Evolutionary conservation across 2,888 invertebrate species (phyloP), one percentile per base, ranked within the genome.

Genomic region (Morpho deidamia): DNA sequence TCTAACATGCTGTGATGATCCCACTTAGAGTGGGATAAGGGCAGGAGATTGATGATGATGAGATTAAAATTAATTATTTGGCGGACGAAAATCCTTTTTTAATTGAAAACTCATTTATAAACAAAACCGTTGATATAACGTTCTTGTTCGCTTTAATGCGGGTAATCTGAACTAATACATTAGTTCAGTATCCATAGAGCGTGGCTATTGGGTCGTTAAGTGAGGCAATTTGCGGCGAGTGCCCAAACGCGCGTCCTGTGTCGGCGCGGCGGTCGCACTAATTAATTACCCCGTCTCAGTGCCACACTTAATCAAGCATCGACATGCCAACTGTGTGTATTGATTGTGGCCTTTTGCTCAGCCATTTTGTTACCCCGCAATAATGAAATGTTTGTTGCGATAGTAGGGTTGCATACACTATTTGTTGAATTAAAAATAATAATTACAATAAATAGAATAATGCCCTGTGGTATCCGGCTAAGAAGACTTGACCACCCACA

Each of bases 281-380:
- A 82, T 81, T 81, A 81, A 82, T 81, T 82, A 76, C 71, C 72
- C 67, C 68, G 74, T 72, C 71, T 61, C 62, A 61, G 64, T 62
- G 46, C 53, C 44, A 51, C 48, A 51, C 51, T 58, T 58, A 52
- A 58, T 56, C 58, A 58, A 56, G 53, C 51, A 57, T 55, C 47
- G 43, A 50, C 51, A 54, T 54, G 48, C 35, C 49, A 52, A 44
- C 46, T 42, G 52, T 50, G 11, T 23, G 46, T 46, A 39, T 39
- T 39, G 46, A 46, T 46, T 46, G 46, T 46, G 46, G 39, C 38
- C 46, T 46, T 39, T 46, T 46, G 23, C 8, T 11, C 39, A 8
- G 38, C 39, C 46, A 39, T 39, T 46, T 39, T 32, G 32, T 46
- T 46, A 8, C 46, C 8, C 10, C 38, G 37, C 10, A 7, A n/a